These are phyloP conservation scores for Eurytoma adleriae DNA, from an alignment of 2,888 invertebrate genomes.

Conservation along the genomic window DNA sequence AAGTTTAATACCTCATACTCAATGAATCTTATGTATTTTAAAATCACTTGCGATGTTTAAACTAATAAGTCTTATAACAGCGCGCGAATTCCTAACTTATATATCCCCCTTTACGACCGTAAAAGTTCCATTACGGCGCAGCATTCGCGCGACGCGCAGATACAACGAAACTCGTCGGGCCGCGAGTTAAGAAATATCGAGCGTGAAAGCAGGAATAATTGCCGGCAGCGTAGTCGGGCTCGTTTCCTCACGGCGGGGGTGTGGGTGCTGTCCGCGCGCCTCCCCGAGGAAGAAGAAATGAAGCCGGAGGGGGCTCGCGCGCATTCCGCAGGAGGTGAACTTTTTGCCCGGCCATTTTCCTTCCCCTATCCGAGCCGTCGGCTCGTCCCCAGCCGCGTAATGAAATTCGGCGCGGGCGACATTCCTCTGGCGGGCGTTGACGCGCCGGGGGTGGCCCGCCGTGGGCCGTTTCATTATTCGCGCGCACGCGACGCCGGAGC, in stretches of 20 bases:
- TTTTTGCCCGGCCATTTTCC: slow-evolving; percentile 28
- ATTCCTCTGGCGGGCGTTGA: slow-evolving; percentile 5
- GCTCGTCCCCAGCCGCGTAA: slow-evolving; percentile 15
- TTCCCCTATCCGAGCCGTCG: not conserved
- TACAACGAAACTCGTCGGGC: slow-evolving; percentile 16
- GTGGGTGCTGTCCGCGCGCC: not conserved
- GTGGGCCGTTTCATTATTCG: slow-evolving; percentile 36
- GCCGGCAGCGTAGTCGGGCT: not conserved
- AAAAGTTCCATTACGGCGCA: slow-evolving; percentile 2
- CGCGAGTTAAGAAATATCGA: slow-evolving; percentile 50
- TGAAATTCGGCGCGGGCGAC: slow-evolving; percentile 34
- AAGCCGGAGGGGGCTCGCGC: not conserved
- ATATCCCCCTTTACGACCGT: not conserved
- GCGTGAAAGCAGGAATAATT: slow-evolving; percentile 56
- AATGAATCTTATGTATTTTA: too few relatives aligned
- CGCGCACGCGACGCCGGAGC: slow-evolving; percentile 21
- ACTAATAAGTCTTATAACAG: too few relatives aligned
- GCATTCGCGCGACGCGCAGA: not conserved
- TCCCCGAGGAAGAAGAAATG: too few relatives aligned
- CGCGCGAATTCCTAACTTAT: too few relatives aligned
- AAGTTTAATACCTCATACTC: too few relatives aligned
- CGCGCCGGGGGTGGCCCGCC: not conserved
- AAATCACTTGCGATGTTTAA: too few relatives aligned
- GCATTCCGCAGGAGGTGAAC: not conserved
- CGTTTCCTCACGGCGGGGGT: too few relatives aligned